These are phyloP conservation scores for Hycleus cichorii DNA, from an alignment of 1,140 invertebrate genomes.

Conservation along the genomic window DNA sequence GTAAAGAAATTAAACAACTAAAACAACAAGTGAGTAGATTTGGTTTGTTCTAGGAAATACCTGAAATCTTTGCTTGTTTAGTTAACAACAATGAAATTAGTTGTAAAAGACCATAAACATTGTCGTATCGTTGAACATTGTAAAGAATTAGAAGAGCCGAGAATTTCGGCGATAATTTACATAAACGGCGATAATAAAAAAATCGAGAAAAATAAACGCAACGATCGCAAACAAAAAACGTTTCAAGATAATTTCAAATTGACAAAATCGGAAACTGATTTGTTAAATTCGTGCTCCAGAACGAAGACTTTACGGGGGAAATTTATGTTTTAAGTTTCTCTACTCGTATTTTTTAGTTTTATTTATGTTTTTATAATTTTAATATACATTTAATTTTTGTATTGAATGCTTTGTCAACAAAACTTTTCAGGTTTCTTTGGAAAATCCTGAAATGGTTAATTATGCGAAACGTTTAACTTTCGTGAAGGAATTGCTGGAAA, in stretches of 20 bases:
- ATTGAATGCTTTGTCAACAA: too few species aligned
- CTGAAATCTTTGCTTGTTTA: not conserved
- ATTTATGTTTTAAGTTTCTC: too few species aligned
- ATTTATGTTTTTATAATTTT: too few species aligned
- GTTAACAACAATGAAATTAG: not conserved
- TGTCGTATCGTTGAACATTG: not conserved
- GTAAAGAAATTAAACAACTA: slow-evolving; percentile 43
- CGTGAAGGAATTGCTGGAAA: too few species aligned
- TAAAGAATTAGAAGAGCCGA: slow-evolving; percentile 1
- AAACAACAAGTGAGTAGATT: slow-evolving; percentile 27
- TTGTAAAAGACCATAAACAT: not conserved
- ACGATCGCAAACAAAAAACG: not conserved
- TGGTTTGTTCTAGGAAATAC: not conserved
- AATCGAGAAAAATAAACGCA: not conserved
- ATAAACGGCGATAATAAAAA: not conserved
- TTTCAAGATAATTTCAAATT: not conserved
- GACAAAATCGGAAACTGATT: not conserved
- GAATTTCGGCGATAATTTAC: slow-evolving; percentile 6
- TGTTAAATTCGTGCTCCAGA: too few species aligned
- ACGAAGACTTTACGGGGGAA: too few species aligned
- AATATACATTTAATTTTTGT: too few species aligned
- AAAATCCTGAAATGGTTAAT: too few species aligned
- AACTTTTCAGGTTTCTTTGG: too few species aligned
- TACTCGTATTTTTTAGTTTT: too few species aligned
- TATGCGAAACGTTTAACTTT: too few species aligned